Base-by-base conservation (phyloP, 1,140 invertebrate genomes). In the Globodera ellingtonae region DNA sequence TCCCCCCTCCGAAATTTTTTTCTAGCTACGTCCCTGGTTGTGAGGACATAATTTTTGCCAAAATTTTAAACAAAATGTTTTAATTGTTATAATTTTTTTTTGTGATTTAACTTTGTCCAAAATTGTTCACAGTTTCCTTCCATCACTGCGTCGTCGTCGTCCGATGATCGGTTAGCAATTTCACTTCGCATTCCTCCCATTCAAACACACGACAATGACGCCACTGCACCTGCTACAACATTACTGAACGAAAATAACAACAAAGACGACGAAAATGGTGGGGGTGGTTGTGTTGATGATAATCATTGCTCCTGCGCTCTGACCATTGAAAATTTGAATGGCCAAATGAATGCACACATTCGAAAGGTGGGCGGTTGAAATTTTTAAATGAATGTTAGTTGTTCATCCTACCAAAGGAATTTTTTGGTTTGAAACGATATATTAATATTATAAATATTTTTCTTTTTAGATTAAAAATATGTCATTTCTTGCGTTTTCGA, bases 51-150 rank as follows among this genome's bases (percentile, higher is more conserved):
- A 24, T 24, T 24, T 24, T 24, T 24, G 24, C 24, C 24, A 24
- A 24, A 24, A 24, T 24, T 24, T 24, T 24, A 24, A 24, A 24
- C 24, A 24, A 24, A 24, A 24, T 24, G 1, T 24, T 24, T 24
- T 24, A 24, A 24, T 24, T 24, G 24, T 24, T 24, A 24, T 24
- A 24, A 24, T 24, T 24, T 24, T 24, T 24, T 24, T 24, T 24
- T 24, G 24, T 24, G 24, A 24, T 24, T 24, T 24, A 24, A 35
- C 35, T 35, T 35, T 35, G 35, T 35, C 24, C 24, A 24, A 24
- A 21, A 1, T 62, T 48, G 10, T 66, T 66, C 66, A n/a, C 21
- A 76, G 75, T 67, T 77, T 77, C 75, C 75, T 0, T 77, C 21
- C 24, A 69, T 76, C 59, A 56, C 24, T 76, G 35, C 35, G 35